Evolutionary conservation across 1,140 invertebrate genomes (phyloP).

Genomic region (Scaptomyza graminum): DNA sequence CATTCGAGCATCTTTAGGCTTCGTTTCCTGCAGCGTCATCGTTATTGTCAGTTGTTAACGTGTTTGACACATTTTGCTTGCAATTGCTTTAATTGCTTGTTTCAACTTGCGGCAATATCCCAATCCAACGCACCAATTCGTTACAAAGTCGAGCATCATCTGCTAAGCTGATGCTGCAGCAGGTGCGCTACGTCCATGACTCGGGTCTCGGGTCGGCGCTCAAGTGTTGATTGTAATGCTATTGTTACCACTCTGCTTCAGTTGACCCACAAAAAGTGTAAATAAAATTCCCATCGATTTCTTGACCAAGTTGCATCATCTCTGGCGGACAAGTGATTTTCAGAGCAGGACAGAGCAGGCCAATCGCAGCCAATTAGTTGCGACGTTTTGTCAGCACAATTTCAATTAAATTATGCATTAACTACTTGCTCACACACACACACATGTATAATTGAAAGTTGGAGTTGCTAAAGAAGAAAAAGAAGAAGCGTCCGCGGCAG

Average conservation of each 20-base stretch:
- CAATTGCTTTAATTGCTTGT: slow-evolving; percentile 57
- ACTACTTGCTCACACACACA: slow-evolving; percentile 48
- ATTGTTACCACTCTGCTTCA: slow-evolving; percentile 64
- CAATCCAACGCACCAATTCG: slow-evolving; percentile 53
- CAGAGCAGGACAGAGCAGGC: slow-evolving; percentile 3
- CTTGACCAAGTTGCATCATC: slow-evolving; percentile 61
- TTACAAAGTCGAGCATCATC: slow-evolving; percentile 46
- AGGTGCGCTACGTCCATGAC: slow-evolving; percentile 20
- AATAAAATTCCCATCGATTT: slow-evolving; percentile 69
- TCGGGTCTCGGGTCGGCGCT: slow-evolving; percentile 22
- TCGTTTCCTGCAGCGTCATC: slow-evolving; percentile 56
- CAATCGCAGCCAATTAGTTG: slow-evolving; percentile 50
- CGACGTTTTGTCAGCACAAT: slow-evolving; percentile 45
- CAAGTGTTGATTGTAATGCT: slow-evolving; percentile 72
- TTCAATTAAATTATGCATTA: slow-evolving; percentile 61
- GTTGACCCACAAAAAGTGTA: slow-evolving; percentile 73
- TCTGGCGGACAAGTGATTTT: slow-evolving; percentile 7
- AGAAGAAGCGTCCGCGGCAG: slow-evolving; percentile 54
- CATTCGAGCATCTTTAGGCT: background rate
- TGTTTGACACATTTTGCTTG: slow-evolving; percentile 49
- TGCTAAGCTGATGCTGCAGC: background rate
- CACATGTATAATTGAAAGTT: slow-evolving; percentile 41
- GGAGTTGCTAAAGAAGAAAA: slow-evolving; percentile 1
- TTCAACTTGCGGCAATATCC: slow-evolving; percentile 15
- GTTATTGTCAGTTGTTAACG: slow-evolving; percentile 48